phyloP scores from a whole-genome alignment of 2,797 vertebrate genomes.

The Acanthornis magna region DNA sequence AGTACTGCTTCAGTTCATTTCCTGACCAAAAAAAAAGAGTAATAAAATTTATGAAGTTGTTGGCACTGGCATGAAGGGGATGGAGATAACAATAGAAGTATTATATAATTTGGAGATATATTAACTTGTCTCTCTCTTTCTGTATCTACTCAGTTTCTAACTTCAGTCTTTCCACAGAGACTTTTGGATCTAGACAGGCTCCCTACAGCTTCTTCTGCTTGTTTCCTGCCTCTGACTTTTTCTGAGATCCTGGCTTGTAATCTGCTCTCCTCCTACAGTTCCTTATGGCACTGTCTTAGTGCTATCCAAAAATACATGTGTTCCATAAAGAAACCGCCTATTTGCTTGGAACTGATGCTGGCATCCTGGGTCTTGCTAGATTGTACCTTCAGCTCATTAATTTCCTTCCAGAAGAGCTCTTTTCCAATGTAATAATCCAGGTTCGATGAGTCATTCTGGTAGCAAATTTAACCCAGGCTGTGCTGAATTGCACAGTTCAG shows the following conservation, averaged over 20 bases:
- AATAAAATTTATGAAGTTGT: not conserved
- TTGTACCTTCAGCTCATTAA: not conserved
- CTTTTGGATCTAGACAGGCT: not conserved
- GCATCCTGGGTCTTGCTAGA: not conserved
- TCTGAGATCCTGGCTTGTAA: slow-evolving; percentile 21
- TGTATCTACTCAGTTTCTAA: not conserved
- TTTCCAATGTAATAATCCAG: not conserved
- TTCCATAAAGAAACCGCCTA: slow-evolving; percentile 14
- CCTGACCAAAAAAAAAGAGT: not conserved
- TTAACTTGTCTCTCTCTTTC: not conserved
- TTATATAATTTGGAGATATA: not conserved
- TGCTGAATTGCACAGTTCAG: not conserved
- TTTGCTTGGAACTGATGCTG: not conserved
- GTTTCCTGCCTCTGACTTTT: slow-evolving; percentile 36
- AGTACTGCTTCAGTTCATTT: not conserved
- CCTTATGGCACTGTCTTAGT: slow-evolving; percentile 41
- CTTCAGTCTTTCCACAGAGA: not conserved
- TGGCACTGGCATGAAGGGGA: not conserved
- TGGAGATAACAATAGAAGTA: not conserved
- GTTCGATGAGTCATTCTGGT: not conserved
- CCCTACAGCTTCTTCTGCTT: not conserved
- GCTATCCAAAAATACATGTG: slow-evolving; percentile 32
- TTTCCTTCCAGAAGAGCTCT: not conserved
- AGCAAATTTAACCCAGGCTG: not conserved
- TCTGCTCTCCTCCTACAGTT: slow-evolving; percentile 52